A percentile compares a stretch with the other conserved stretches of the same genome.
Evolutionary conservation across 2,888 invertebrate genomes (phyloP).

Genomic region (Eristalis pertinax): DNA sequence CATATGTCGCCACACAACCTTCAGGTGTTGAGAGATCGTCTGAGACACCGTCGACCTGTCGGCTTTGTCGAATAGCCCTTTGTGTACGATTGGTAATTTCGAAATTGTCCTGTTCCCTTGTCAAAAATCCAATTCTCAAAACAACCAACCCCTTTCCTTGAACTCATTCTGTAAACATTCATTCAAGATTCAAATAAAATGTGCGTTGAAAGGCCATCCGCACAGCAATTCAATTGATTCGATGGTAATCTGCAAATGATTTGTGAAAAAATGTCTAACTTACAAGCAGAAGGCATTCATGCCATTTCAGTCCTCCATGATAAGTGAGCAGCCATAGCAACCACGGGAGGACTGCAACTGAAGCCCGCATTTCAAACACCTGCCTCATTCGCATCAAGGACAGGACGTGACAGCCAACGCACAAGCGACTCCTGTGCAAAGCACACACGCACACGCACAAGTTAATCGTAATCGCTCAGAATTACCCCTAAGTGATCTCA

Average conservation of each 20-base stretch:
- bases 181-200: not conserved
- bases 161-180: too few relatives aligned
- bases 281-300: conserved; percentile 2
- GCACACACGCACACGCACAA: conserved; percentile 14
- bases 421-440: not conserved
- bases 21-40: too few relatives aligned
- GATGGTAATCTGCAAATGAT: conserved; percentile 28
- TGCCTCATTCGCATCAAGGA: conserved; percentile 23
- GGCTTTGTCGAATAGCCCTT: too few relatives aligned
- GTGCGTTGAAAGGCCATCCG: not conserved
- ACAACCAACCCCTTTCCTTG: too few relatives aligned
- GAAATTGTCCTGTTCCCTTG: too few relatives aligned
- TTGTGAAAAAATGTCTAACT: conserved; percentile 16
- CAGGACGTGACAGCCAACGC: not conserved
- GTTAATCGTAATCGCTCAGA: conserved; percentile 35
- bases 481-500: conserved; percentile 67
- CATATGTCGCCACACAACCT: too few relatives aligned
- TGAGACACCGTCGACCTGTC: too few relatives aligned
- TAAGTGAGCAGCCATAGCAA: not conserved
- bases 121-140: too few relatives aligned
- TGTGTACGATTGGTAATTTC: too few relatives aligned
- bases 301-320: not conserved
- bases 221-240: conserved; percentile 9
- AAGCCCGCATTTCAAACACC: conserved; percentile 54
- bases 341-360: not conserved